Conservation (phyloP, 2,888 invertebrate genomes). For the Trichacis sp. region DNA sequence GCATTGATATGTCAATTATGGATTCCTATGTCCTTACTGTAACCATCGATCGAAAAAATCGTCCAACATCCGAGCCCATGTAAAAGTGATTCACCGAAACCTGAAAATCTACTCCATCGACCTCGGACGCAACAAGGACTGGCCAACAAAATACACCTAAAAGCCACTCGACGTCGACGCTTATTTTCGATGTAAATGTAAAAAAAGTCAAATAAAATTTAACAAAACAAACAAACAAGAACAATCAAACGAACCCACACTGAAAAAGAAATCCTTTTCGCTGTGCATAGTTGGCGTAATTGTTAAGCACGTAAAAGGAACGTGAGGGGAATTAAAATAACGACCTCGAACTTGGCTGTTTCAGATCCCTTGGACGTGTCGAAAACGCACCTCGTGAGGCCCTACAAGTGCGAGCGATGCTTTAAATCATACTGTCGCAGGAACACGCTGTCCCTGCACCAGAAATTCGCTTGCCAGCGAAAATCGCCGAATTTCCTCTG, state of each 20-base stretch:
- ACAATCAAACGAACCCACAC: too few species aligned
- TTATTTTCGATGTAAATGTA: too few species aligned
- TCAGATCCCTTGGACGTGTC: not conserved
- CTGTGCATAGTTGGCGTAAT: too few species aligned
- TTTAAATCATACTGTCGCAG: slow-evolving; percentile 32
- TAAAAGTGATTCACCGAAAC: slow-evolving; percentile 52
- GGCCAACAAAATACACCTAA: not conserved
- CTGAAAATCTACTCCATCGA: slow-evolving; percentile 53
- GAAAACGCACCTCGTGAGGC: not conserved
- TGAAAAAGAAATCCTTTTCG: too few species aligned
- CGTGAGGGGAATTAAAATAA: too few species aligned
- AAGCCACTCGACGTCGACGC: too few species aligned
- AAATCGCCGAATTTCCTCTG: too few species aligned
- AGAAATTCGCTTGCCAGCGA: slow-evolving; percentile 41
- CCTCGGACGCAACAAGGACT: slow-evolving; percentile 25
- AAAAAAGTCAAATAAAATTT: too few species aligned
- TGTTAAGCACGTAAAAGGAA: too few species aligned
- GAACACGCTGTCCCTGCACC: slow-evolving; percentile 41
- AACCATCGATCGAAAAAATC: slow-evolving; percentile 53
- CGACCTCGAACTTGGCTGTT: too few species aligned
- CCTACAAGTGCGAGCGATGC: slow-evolving; percentile 24
- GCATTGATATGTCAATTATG: too few species aligned
- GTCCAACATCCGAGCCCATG: slow-evolving; percentile 59
- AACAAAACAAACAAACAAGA: too few species aligned
- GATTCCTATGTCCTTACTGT: slow-evolving; percentile 60